phyloP scores from a whole-genome alignment of 1,140 invertebrate species.

The Cyclina sinensis region DNA sequence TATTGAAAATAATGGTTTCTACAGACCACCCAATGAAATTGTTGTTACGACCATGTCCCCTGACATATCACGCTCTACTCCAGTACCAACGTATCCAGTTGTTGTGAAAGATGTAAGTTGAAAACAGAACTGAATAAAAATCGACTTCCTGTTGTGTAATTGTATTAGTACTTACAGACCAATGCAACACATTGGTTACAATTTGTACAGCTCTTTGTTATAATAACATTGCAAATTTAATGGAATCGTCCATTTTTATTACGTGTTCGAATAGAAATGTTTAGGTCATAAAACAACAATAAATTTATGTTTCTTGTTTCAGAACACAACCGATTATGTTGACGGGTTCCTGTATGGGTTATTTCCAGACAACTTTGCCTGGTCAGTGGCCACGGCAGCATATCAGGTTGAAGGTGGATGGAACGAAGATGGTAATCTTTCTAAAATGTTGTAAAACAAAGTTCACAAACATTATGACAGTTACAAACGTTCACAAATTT shows the following conservation, averaged over 20 bases:
- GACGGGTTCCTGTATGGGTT: constrained; percentile 77
- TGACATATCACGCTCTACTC: background rate
- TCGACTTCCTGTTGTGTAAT: too few species aligned
- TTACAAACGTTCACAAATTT: too few species aligned
- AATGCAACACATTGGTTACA: too few species aligned
- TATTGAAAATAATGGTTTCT: constrained; percentile 81
- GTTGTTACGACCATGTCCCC: background rate
- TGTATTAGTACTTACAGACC: too few species aligned
- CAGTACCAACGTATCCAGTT: background rate
- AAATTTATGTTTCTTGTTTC: background rate
- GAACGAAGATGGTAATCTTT: constrained; percentile 81
- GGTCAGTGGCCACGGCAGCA: constrained; percentile 81
- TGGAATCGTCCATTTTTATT: too few species aligned
- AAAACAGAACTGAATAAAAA: background rate
- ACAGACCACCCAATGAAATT: background rate
- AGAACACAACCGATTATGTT: constrained; percentile 50
- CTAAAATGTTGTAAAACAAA: too few species aligned
- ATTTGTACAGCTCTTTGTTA: too few species aligned
- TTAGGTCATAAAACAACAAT: too few species aligned
- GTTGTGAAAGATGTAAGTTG: background rate
- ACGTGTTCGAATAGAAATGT: too few species aligned
- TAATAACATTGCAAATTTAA: too few species aligned
- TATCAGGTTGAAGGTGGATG: constrained; percentile 75
- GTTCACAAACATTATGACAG: too few species aligned
- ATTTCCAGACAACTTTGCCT: constrained; percentile 85